Base-by-base conservation (phyloP, 2,113 vertebrate species). In the Chascanopsetta lugubris region DNA sequence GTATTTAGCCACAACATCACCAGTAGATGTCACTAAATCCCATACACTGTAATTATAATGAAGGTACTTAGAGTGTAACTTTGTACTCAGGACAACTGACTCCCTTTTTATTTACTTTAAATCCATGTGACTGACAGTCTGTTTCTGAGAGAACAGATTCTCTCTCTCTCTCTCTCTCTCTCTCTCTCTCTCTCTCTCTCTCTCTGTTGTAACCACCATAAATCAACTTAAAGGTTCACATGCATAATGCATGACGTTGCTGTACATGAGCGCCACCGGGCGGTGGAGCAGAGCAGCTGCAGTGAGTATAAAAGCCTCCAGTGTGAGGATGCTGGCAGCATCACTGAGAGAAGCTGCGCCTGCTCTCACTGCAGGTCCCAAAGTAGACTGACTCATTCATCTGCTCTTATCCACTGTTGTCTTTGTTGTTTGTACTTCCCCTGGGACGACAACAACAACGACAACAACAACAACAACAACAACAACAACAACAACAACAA, bases 231-330 rank as follows among this genome's bases (percentile, higher is more conserved):
- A 15, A 38, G 34, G 29, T 30, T 30, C 15, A 5, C 3, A 15
- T 5, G 27, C 17, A 12, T 18, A 11, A 13, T 27, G 40, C 17
- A 25, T 32, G 11, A 5, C 7, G 15, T 17, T 2, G 24, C 5
- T 5, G 22, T 4, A 2, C 48, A 5, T 22, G 61, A 40, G 72
- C 83, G 83, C 78, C 68, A 58, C 27, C 66, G 3, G 27, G 75
- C 47, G 74, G 66, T 1, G 51, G 48, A 55, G 0, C 29, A 51
- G 46, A 63, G 45, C 3, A n/a, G n/a, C n/a, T n/a, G 6, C 36
- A 0, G 61, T 20, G 9, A 56, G 21, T 90, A 86, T 88, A 88
- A 87, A 90, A 85, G 48, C 8, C 36, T 66, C 6, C 56, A 9
- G 72, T 42, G 22, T 22, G 15, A 10, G 51, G 36, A 21, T 8